Base-by-base conservation (phyloP, 2,113 vertebrate species). In the Isurus oxyrinchus region DNA sequence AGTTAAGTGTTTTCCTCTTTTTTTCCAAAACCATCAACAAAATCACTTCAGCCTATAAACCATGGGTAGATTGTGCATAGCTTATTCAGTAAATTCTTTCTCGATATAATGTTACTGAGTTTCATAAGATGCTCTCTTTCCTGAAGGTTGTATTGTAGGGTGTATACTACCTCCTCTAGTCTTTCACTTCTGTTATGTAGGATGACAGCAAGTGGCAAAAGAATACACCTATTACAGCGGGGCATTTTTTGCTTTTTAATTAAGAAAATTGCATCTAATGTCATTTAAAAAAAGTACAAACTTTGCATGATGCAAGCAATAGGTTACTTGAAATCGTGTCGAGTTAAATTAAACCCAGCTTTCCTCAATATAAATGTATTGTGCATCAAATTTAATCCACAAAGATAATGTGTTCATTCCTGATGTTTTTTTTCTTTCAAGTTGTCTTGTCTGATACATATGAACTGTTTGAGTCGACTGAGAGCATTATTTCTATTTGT, bases 401-500 rank as follows among this genome's bases (percentile, higher is more conserved):
- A 95, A 95, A 95, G 94, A 95, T 95, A 95, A 95, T 69, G 55
- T 95, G 94, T 95, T 95, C 94, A 72, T 95, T 95, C 66, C 49
- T 95, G 94, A 95, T 95, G 94, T 95, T 95, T 72, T 55, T 95
- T 95, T 95, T 67, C 94, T 95, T 72, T 95, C 94, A 95, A 95
- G 44, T 95, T 95, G 94, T 95, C 94, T 95, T 95, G 66, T 95
- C 94, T 95, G 94, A 95, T 95, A 67, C 94, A 95, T 95, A 61
- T 95, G 94, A 95, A 95, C 67, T 95, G 94, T 95, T 95, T 95
- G 94, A 95, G 67, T 95, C 67, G 67, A 95, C 66, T 95, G 94
- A 49, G 35, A 95, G 94, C 94, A 95, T 95, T 95, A 95, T 95
- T 95, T 95, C 94, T 95, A 95, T 95, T 95, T 95, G 94, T 95